Percentiles rank a stretch among this genome's conserved stretches.
These are phyloP conservation scores for Epizoanthus illoricatus DNA, from an alignment of 92 coral and sea anemone species.

Conservation along the genomic window DNA sequence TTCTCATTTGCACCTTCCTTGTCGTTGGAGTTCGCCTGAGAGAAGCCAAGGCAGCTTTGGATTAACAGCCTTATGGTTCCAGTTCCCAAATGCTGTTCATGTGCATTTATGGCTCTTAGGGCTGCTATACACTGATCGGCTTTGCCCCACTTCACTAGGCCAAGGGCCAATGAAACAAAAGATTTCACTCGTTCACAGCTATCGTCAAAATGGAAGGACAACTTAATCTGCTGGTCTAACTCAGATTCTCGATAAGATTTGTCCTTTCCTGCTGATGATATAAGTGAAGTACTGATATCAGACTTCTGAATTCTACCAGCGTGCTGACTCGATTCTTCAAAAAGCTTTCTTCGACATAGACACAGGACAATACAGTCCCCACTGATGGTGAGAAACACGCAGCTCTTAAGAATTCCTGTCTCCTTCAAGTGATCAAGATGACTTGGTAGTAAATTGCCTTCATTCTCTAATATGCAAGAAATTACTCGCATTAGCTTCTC, in stretches of 20 bases:
- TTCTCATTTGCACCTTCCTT: neutral
- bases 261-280: neutral
- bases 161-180: neutral
- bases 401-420: constrained; percentile 25
- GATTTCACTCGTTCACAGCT: neutral
- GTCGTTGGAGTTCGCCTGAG: neutral
- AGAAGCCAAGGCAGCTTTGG: neutral
- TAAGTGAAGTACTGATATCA: neutral
- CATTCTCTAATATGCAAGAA: neutral
- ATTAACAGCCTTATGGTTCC: neutral
- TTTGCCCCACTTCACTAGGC: neutral
- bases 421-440: constrained; percentile 8
- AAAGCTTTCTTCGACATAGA: neutral
- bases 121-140: neutral
- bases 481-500: neutral
- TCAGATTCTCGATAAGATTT: too few species aligned
- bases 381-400: neutral
- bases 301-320: neutral
- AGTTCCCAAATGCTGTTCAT: neutral
- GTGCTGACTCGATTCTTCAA: neutral
- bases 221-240: neutral
- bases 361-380: neutral
- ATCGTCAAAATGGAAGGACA: neutral
- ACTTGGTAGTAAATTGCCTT: neutral
- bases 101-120: neutral